Base-by-base conservation (phyloP, 2,113 vertebrate genomes). In the Tylochromis polylepis region DNA sequence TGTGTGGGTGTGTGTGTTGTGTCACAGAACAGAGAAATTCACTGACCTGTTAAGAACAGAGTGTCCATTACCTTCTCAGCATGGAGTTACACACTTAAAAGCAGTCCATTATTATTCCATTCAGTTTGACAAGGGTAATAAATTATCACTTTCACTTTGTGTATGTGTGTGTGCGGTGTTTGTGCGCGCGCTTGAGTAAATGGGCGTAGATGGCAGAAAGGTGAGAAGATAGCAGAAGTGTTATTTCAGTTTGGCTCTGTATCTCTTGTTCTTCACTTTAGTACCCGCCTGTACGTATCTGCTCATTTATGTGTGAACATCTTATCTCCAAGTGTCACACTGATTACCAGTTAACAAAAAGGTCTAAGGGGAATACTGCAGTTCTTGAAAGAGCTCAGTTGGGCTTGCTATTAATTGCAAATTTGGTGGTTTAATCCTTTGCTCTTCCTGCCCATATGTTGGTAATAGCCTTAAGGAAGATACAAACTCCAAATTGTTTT, bases 31-130 rank as follows among this genome's bases (percentile, higher is more conserved):
- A 81, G 77, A 83, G 88, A 91, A 86, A 90, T 81, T 83, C 85
- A 92, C 51, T 92, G 92, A 93, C 51, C 91, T 87, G 89, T 93
- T 81, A 82, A 94, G 91, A 85, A 85, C 60, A 87, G 65, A 53
- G 91, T 94, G 87, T 92, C 78, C 72, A 92, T 94, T 92, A 92
- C 91, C 55, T 87, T 58, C 75, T 82, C 87, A 90, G 90, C 49
- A n/a, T 94, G 57, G 83, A 87, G 91, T 93, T 93, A 89, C 92
- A 89, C 84, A 89, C 83, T 92, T 91, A 88, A 94, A 94, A 91
- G 89, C 88, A 70, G 49, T 83, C 91, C 91, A 92, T 93, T 93
- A 95, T 87, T 87, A 88, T 90, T 92, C 49, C 8, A 83, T 86
- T 84, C 75, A 87, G 85, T 92, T 88, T 94, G 88, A 89, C 93